phyloP scores from a whole-genome alignment of 2,797 vertebrate genomes.

The Urocyon cinereoargenteus region DNA sequence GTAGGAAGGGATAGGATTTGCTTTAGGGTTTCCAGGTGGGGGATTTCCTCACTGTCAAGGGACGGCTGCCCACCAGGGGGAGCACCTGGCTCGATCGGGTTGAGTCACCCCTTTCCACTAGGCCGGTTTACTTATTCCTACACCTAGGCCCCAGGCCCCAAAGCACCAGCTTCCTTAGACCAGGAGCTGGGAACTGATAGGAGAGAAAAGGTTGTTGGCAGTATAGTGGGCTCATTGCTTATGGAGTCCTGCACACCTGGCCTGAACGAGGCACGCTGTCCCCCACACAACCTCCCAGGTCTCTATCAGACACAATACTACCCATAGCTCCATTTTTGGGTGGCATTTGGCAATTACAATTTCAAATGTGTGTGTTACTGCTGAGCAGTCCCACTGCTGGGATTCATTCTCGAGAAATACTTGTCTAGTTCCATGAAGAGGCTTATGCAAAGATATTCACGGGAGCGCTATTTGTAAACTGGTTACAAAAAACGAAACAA shows the following conservation, averaged over 20 bases:
- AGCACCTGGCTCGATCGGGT: background rate
- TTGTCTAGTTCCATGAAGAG: background rate
- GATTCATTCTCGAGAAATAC: background rate
- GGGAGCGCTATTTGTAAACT: background rate
- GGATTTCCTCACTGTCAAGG: background rate
- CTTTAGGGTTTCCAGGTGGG: background rate
- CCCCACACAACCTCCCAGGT: background rate
- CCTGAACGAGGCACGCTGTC: background rate
- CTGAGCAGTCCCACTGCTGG: background rate
- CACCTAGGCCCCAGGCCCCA: background rate
- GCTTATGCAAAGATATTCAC: background rate
- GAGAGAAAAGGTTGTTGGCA: background rate
- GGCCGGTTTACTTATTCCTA: background rate
- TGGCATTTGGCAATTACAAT: background rate
- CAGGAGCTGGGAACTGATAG: too few relatives aligned
- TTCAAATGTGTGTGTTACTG: background rate
- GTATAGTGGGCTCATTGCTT: background rate
- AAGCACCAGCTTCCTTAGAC: background rate
- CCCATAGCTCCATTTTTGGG: background rate
- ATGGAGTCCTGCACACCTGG: background rate
- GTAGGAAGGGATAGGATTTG: background rate
- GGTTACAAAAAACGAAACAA: background rate
- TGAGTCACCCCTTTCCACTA: background rate
- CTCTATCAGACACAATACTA: background rate
- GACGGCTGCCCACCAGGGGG: slow-evolving; percentile 78